Percentiles rank a stretch among this genome's conserved stretches.
These are phyloP conservation scores for Percina caprodes DNA, from an alignment of 2,113 vertebrate genomes.

Conservation along the genomic window DNA sequence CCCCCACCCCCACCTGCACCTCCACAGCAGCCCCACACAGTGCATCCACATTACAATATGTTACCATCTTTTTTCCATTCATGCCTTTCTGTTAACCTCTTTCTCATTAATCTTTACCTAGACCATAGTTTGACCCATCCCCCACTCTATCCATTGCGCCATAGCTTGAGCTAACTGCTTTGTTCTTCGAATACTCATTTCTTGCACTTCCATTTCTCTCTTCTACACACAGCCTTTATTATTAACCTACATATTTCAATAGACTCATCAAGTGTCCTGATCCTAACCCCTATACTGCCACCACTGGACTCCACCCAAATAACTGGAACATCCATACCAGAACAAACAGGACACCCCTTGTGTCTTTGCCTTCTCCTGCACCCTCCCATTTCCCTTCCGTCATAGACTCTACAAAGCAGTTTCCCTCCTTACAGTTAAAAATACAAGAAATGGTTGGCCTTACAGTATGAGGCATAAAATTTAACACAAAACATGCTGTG, in stretches of 20 bases:
- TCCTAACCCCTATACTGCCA: not conserved
- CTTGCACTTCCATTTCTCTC: not conserved
- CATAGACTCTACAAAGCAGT: constrained; percentile 10
- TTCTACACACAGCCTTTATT: not conserved
- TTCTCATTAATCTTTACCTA: constrained; percentile 1
- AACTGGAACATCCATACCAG: constrained; percentile 10
- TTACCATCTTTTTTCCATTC: not conserved
- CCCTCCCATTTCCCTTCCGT: not conserved
- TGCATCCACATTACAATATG: constrained; percentile 11
- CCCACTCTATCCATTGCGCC: not conserved
- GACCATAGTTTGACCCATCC: not conserved
- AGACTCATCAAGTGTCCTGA: constrained; percentile 6
- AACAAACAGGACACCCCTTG: constrained; percentile 23
- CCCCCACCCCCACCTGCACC: constrained; percentile 2
- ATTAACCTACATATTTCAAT: not conserved
- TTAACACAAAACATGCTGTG: not conserved
- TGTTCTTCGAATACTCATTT: not conserved
- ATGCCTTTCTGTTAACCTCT: constrained; percentile 5
- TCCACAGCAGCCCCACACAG: constrained; percentile 5
- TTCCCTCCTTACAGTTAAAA: not conserved
- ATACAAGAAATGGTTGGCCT: not conserved
- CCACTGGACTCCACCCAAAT: constrained; percentile 26
- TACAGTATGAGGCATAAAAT: not conserved
- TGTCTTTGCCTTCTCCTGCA: constrained; percentile 8
- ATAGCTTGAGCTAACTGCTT: not conserved